Conservation (phyloP, 1,140 invertebrate species). For the Drosophila pseudoobscura region DNA sequence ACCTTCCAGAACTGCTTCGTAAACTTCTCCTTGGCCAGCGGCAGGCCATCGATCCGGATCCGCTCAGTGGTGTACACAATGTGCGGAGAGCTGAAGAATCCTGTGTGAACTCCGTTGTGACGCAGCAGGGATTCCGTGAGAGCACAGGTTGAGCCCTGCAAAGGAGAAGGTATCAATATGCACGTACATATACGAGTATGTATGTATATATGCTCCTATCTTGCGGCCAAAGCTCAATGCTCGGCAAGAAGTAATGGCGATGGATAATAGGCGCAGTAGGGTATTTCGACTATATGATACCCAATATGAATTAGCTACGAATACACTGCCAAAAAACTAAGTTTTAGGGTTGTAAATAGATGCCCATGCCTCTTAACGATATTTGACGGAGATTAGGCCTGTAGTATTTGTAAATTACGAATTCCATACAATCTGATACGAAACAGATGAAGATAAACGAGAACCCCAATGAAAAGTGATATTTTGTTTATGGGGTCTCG, state of each 20-base stretch:
- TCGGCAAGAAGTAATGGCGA: not conserved
- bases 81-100: constrained; percentile 98
- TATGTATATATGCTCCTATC: not conserved
- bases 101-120: constrained; percentile 93
- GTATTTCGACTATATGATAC: no score
- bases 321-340: no score
- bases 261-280: no score
- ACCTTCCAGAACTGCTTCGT: constrained; percentile 92
- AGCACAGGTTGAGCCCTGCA: constrained; percentile 94
- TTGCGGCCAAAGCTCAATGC: constrained; percentile 5
- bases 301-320: no score
- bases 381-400: no score
- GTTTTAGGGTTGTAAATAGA: no score
- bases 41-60: constrained; percentile 93
- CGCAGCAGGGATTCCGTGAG: constrained; percentile 95
- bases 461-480: no score
- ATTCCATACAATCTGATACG: no score
- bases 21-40: constrained; percentile 91
- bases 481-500: no score
- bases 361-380: no score
- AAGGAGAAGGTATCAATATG: not conserved
- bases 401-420: no score
- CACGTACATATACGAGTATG: not conserved
- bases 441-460: no score
- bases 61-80: constrained; percentile 95